phyloP scores from a whole-genome alignment of 2,888 invertebrate species.

The Strigamia maritima region DNA sequence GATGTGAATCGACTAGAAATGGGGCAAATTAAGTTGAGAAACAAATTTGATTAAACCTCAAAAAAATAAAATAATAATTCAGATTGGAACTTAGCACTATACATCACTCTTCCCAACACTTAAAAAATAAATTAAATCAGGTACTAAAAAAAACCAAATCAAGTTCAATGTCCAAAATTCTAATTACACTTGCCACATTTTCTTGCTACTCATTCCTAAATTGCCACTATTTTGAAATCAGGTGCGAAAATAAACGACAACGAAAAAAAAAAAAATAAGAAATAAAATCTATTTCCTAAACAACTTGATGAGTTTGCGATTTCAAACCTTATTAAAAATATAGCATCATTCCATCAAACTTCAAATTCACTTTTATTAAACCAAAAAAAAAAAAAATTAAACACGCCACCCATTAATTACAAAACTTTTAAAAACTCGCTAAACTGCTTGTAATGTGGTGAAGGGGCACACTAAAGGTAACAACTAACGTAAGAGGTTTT shows the following conservation, averaged over 20 bases:
- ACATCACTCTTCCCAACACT: background rate
- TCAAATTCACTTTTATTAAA: background rate
- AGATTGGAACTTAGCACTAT: background rate
- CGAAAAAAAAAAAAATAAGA: background rate
- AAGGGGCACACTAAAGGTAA: background rate
- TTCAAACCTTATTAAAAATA: background rate
- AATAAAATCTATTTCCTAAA: background rate
- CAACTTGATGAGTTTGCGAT: slow-evolving; percentile 1
- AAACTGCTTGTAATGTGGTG: slow-evolving; percentile 2
- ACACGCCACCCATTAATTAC: background rate
- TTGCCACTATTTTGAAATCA: background rate
- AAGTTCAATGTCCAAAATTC: slow-evolving; percentile 21
- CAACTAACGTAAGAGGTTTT: background rate
- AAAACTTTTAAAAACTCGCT: background rate
- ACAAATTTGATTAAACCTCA: background rate
- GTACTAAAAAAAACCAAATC: background rate
- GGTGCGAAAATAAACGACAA: background rate
- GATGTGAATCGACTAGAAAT: slow-evolving; percentile 15
- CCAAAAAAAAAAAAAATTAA: background rate
- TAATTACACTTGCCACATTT: slow-evolving; percentile 1
- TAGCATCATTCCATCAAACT: background rate
- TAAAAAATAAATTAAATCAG: background rate
- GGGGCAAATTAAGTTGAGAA: slow-evolving; percentile 6
- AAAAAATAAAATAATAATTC: background rate
- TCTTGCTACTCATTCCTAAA: background rate